These are phyloP conservation scores for Sceloporus undulatus DNA, from an alignment of 2,113 vertebrate species.

Conservation along the genomic window DNA sequence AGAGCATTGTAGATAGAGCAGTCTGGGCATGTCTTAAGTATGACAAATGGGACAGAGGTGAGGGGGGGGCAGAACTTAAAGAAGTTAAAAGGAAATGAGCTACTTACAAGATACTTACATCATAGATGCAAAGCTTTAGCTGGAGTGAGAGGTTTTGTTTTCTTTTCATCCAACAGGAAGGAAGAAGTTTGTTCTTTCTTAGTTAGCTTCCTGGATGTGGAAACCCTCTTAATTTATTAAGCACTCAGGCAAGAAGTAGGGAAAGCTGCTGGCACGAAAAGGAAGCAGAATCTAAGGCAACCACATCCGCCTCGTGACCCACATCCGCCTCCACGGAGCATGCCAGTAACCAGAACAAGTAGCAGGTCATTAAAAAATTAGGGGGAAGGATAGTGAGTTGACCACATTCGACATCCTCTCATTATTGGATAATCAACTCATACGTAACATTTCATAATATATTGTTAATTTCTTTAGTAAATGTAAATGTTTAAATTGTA, in stretches of 20 bases:
- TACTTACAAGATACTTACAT: background rate
- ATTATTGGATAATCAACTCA: too few relatives aligned
- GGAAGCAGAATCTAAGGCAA: background rate
- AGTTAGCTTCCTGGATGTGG: conserved; percentile 6
- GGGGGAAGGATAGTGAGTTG: background rate
- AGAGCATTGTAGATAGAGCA: background rate
- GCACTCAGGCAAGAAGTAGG: background rate
- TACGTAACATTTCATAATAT: too few relatives aligned
- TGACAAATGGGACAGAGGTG: background rate
- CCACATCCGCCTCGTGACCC: conserved; percentile 8
- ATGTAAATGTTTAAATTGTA: too few relatives aligned
- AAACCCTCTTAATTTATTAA: background rate
- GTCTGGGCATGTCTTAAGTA: background rate
- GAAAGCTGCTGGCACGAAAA: background rate
- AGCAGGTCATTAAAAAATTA: background rate
- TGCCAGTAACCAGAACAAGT: background rate
- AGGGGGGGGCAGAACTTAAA: background rate
- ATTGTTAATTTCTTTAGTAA: too few relatives aligned
- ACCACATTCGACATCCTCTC: background rate
- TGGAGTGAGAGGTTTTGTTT: background rate
- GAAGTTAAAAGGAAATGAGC: background rate
- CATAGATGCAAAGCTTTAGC: background rate
- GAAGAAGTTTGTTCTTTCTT: background rate
- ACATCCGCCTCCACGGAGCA: background rate
- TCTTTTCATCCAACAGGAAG: background rate